These are phyloP conservation scores for Strongylocentrotus purpuratus DNA, from an alignment of 35 echinoderm and acorn worm species.

Conservation along the genomic window DNA sequence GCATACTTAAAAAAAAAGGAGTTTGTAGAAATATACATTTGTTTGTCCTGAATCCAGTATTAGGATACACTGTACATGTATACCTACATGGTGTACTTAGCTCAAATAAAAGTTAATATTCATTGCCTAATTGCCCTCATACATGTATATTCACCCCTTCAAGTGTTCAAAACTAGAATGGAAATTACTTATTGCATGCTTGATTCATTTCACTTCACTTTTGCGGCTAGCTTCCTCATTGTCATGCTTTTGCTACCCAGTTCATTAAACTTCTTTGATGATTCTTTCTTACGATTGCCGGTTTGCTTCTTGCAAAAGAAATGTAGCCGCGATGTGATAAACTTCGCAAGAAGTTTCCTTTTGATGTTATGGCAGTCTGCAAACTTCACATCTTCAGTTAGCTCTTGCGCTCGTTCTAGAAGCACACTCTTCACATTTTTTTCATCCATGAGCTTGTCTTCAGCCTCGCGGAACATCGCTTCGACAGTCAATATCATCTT, in stretches of 20 bases:
- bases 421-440: constrained; percentile 52
- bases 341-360: constrained; percentile 54
- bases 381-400: constrained; percentile 52
- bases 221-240: not conserved
- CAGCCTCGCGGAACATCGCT: constrained; percentile 43
- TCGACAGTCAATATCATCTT: constrained; percentile 37
- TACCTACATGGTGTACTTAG: too few species aligned
- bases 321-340: constrained; percentile 57
- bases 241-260: constrained; percentile 48
- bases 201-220: constrained; percentile 27
- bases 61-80: too few species aligned
- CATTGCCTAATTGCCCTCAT: too few species aligned
- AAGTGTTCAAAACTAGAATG: not conserved
- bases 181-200: constrained; percentile 15
- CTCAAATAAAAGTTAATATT: too few species aligned
- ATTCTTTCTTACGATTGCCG: not conserved
- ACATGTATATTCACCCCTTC: too few species aligned
- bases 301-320: constrained; percentile 59
- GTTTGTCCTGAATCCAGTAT: too few species aligned
- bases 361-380: constrained; percentile 57
- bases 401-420: constrained; percentile 35
- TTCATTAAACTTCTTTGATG: constrained; percentile 18
- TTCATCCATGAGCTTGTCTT: constrained; percentile 42
- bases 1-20: too few species aligned
- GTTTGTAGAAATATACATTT: too few species aligned